Evolutionary conservation across 2,113 vertebrate genomes (phyloP), one percentile per base, ranked within the genome.

Genomic region (Sebastes fasciatus): DNA sequence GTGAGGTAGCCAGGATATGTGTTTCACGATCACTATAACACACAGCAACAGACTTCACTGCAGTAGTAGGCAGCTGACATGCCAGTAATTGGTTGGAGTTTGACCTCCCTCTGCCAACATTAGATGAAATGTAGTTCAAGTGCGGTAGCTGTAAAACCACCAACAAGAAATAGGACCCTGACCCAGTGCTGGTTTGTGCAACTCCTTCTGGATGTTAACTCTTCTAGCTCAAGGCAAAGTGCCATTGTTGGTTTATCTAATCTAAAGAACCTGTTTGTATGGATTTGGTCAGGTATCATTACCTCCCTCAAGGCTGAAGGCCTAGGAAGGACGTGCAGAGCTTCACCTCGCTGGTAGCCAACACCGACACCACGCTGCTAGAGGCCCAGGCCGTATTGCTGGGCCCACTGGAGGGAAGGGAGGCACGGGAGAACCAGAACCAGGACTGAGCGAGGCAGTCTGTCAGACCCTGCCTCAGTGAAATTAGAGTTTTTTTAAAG

Each of bases 71-170:
- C 34, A 57, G 40, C 45, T 49, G 63, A 73, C 2, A 3, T 34
- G 40, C 17, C n/a, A 74, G 10, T 42, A 10, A 34, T 13, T 70
- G 26, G 63, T 54, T 46, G 14, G 58, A 80, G 19, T 82, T 80
- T 82, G 82, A 86, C 74, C 26, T 45, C 42, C 40, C 7, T 61
- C 23, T 69, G 69, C 63, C 73, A 83, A 8, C 76, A 69, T 26
- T 14, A 46, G 68, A 49, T 49, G 1, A 66, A 69, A 23, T 8
- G 1, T 17, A 40, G 11, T 61, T 69, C 17, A 6, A 65, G 45
- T 45, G 52, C 2, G 2, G 55, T 2, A n/a, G 49, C 19, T 34
- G 64, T 83, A 68, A 87, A 80, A 48, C 45, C 3, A 46, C 51
- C 6, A 7, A n/a, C 3, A 68, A 13, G 34, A 51, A 58, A 16